Conservation (phyloP, 1,140 invertebrate species). For the Penaeus japonicus region DNA sequence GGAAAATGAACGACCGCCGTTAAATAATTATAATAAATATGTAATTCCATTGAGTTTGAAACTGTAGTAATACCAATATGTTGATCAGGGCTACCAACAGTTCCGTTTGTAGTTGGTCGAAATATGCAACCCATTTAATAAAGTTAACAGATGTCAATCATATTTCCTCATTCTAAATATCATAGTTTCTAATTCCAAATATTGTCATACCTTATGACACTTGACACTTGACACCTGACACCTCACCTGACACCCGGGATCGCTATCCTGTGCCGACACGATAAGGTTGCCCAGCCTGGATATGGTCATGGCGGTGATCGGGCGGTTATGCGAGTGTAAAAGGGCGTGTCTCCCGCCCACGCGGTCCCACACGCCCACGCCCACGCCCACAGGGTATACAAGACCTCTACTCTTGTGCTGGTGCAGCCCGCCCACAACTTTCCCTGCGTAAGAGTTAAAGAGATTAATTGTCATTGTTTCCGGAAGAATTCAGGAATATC, state of each 20-base stretch:
- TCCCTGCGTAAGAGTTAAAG: background rate
- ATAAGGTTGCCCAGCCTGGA: conserved; percentile 31
- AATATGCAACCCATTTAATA: no score
- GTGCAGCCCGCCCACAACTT: conserved; percentile 34
- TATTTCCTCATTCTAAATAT: background rate
- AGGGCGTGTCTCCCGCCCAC: conserved; percentile 12
- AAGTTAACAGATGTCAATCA: no score
- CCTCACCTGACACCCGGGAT: conserved; percentile 36
- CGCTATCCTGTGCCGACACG: conserved; percentile 41
- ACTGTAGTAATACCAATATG: no score
- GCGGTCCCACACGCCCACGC: conserved; percentile 47
- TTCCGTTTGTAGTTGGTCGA: no score
- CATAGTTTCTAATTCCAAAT: no score
- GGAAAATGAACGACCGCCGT: no score
- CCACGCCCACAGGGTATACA: conserved; percentile 43
- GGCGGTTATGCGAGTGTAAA: conserved; percentile 37
- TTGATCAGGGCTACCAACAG: no score
- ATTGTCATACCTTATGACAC: no score
- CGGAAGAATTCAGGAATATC: background rate
- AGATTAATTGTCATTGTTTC: background rate
- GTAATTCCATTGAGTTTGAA: no score
- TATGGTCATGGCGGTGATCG: conserved; percentile 17
- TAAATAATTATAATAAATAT: no score
- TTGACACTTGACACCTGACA: no score
- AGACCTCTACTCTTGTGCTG: conserved; percentile 13